Evolutionary conservation across 1,140 invertebrate species (phyloP).

Genomic region (Drosophila leontia): DNA sequence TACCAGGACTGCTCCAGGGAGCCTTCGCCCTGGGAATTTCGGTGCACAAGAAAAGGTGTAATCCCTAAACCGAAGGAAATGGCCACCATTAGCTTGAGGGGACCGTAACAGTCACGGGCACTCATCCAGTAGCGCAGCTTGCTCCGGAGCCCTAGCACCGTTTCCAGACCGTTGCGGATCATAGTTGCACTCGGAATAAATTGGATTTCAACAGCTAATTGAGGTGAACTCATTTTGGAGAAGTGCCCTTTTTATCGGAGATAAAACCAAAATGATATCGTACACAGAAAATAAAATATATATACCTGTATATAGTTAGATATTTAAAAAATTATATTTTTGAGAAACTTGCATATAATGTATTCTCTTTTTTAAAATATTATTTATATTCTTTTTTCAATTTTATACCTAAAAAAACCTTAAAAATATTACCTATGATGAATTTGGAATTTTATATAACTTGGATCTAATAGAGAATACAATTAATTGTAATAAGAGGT

Average conservation of each 20-base stretch:
- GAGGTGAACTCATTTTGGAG: not conserved
- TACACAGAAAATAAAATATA: not conserved
- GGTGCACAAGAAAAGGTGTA: constrained; percentile 44
- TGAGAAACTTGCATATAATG: not conserved
- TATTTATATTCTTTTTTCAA: not conserved
- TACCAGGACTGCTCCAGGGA: constrained; percentile 48
- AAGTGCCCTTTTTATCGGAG: constrained; percentile 38
- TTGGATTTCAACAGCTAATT: constrained; percentile 31
- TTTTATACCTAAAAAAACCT: too few species aligned
- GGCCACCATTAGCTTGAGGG: constrained; percentile 48
- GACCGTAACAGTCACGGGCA: constrained; percentile 48
- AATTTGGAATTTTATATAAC: too few species aligned
- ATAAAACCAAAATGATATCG: constrained; percentile 25
- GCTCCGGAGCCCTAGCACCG: not conserved
- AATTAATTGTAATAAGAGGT: not conserved
- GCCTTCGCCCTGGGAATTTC: constrained; percentile 8
- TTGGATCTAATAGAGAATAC: too few species aligned
- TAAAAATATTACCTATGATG: too few species aligned
- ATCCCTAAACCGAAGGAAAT: constrained; percentile 50
- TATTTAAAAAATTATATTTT: not conserved
- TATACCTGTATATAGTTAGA: not conserved
- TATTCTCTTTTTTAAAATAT: not conserved
- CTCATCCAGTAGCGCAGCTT: constrained; percentile 26
- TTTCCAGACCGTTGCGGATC: constrained; percentile 21
- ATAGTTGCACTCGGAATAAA: constrained; percentile 32